These are phyloP conservation scores for Neogobius melanostomus DNA, from an alignment of 2,113 vertebrate genomes.

Conservation along the genomic window DNA sequence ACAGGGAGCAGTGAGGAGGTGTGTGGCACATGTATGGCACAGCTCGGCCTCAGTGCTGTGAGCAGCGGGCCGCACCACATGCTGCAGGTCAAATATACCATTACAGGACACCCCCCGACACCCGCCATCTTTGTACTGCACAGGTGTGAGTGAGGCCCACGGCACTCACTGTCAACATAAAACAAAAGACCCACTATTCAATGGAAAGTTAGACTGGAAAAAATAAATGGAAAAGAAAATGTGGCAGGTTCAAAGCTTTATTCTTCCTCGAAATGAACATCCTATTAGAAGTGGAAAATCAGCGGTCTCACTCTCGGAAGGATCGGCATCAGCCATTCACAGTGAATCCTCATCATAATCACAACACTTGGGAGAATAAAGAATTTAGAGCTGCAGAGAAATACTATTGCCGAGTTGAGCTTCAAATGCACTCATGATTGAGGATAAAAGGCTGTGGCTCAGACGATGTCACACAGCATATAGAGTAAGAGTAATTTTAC, in stretches of 20 bases:
- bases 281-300: slow-evolving; percentile 91
- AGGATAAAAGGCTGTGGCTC: slow-evolving; percentile 40
- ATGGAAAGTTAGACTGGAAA: slow-evolving; percentile 17
- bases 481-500: slow-evolving; percentile 86
- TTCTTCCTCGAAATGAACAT: slow-evolving; percentile 81
- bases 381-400: slow-evolving; percentile 75
- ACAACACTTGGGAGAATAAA: slow-evolving; percentile 75
- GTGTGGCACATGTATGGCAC: slow-evolving; percentile 55
- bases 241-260: slow-evolving; percentile 68
- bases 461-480: slow-evolving; percentile 56
- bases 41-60: slow-evolving; percentile 56
- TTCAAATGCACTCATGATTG: slow-evolving; percentile 82
- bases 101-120: slow-evolving; percentile 66
- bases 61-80: slow-evolving; percentile 49
- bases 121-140: slow-evolving; percentile 39
- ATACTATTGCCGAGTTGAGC: slow-evolving; percentile 79
- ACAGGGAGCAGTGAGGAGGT: slow-evolving; percentile 62
- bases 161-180: slow-evolving; percentile 8
- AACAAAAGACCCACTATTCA: slow-evolving; percentile 23
- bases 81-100: slow-evolving; percentile 71
- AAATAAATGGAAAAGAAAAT: slow-evolving; percentile 19
- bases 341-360: slow-evolving; percentile 85
- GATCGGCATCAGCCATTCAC: slow-evolving; percentile 84
- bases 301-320: slow-evolving; percentile 84
- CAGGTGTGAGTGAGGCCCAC: slow-evolving; percentile 5